phyloP scores from a whole-genome alignment of 2,113 vertebrate species.

The Dryoscopus gambensis region DNA sequence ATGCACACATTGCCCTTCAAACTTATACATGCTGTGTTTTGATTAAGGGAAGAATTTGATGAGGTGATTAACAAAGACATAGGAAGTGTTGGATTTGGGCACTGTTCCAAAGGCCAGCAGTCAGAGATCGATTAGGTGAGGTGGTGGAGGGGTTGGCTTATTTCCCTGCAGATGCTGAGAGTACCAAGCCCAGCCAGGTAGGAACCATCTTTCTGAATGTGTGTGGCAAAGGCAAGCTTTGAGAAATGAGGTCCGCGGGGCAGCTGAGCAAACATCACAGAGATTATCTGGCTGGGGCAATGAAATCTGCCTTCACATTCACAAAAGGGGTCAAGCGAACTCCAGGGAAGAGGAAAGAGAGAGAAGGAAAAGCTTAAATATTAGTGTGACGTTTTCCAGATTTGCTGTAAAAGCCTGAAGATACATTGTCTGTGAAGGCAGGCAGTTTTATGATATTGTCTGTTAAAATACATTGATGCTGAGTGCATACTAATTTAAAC shows the following conservation, averaged over 20 bases:
- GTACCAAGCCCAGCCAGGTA: background rate
- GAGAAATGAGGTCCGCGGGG: background rate
- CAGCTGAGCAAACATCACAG: background rate
- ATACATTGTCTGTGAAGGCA: background rate
- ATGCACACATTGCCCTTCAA: background rate
- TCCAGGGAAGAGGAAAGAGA: background rate
- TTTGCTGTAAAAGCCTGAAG: conserved; percentile 16
- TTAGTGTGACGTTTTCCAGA: background rate
- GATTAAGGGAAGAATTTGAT: background rate
- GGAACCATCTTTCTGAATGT: background rate
- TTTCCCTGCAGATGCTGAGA: background rate
- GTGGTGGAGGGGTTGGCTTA: background rate
- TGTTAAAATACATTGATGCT: conserved; percentile 25
- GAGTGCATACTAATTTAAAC: conserved; percentile 6
- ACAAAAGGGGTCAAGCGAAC: background rate
- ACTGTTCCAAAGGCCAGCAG: background rate
- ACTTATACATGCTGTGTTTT: background rate
- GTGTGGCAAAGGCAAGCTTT: background rate
- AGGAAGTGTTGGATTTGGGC: background rate
- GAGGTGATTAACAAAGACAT: background rate
- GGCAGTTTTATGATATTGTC: conserved; percentile 16
- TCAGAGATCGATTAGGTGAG: background rate
- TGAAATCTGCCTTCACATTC: background rate
- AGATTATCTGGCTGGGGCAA: background rate
- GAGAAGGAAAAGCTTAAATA: background rate